Evolutionary conservation across 2,113 vertebrate species (phyloP).

Genomic region (Nettapus auritus): DNA sequence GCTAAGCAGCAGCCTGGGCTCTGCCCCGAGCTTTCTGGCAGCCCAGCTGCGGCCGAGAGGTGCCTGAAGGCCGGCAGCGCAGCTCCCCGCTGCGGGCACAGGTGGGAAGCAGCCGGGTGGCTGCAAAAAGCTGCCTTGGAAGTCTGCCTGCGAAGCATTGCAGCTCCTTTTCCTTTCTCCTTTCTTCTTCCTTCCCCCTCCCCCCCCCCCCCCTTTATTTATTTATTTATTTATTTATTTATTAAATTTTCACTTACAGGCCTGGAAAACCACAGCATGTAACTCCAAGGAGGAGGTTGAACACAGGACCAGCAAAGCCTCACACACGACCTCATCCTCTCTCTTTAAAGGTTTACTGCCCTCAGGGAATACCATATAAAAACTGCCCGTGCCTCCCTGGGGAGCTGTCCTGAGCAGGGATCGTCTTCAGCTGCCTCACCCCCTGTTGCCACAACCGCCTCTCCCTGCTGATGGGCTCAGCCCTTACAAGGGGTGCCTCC

Average conservation of each 20-base stretch:
- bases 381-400: background rate
- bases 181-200: too few relatives aligned
- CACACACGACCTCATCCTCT: background rate
- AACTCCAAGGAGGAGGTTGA: background rate
- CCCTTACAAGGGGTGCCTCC: rapidly evolving
- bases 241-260: background rate
- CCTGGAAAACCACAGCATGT: background rate
- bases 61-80: background rate
- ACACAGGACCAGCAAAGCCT: background rate
- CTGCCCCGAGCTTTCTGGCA: background rate
- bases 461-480: background rate
- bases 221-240: too few relatives aligned
- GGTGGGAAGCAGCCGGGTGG: background rate
- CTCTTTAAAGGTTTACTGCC: background rate
- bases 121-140: background rate
- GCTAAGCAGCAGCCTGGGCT: background rate
- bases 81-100: slow-evolving; percentile 54
- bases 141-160: background rate
- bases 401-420: background rate
- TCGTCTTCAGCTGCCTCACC: background rate
- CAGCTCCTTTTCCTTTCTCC: rapidly evolving
- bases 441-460: background rate
- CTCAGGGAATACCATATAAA: background rate
- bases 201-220: too few relatives aligned
- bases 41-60: background rate